These are phyloP conservation scores for Gymnocheta viridis DNA, from an alignment of 2,888 invertebrate species.

Conservation along the genomic window DNA sequence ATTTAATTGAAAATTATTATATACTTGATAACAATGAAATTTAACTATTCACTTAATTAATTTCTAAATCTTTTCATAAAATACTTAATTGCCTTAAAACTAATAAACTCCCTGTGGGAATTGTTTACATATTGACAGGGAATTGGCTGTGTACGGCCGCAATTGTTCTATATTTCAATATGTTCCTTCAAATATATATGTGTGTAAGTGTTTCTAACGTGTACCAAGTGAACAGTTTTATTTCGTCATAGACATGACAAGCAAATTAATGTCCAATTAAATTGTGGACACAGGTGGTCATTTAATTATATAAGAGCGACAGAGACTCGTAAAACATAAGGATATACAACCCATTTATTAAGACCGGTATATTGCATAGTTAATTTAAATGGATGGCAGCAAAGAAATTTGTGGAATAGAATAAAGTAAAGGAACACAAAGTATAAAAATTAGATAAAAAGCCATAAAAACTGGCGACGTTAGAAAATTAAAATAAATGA, in stretches of 20 bases:
- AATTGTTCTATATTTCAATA: too few relatives aligned
- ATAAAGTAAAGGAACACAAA: not conserved
- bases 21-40: too few relatives aligned
- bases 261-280: slow-evolving; percentile 75
- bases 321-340: slow-evolving; percentile 31
- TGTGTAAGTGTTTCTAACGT: not conserved
- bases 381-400: not conserved
- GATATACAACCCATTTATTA: slow-evolving; percentile 18
- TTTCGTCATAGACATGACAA: slow-evolving; percentile 58
- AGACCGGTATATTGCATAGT: not conserved
- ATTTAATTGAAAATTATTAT: too few relatives aligned
- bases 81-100: too few relatives aligned
- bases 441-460: not conserved
- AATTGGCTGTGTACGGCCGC: too few relatives aligned
- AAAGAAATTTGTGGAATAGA: not conserved
- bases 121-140: too few relatives aligned
- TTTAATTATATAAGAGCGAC: slow-evolving; percentile 66
- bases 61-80: too few relatives aligned
- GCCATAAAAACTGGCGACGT: slow-evolving; percentile 36
- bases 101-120: too few relatives aligned
- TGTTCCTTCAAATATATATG: too few relatives aligned
- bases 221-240: too few relatives aligned
- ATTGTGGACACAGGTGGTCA: slow-evolving; percentile 74
- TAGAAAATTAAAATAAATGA: slow-evolving; percentile 41
- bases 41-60: too few relatives aligned